phyloP scores from a whole-genome alignment of 2,888 invertebrate species.

The Drosophila nigritarsus region DNA sequence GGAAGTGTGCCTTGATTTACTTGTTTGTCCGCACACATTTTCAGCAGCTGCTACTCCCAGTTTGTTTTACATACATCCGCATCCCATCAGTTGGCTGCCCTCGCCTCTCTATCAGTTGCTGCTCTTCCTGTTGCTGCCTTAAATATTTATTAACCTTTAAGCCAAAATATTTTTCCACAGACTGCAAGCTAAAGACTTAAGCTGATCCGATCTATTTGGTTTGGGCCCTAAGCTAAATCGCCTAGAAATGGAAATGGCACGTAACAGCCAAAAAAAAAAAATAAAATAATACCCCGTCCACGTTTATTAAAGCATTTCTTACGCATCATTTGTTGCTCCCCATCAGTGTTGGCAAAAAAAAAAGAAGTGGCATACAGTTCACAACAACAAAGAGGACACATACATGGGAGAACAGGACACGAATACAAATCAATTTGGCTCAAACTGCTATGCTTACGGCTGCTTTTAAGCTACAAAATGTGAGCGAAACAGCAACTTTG shows the following conservation, averaged over 20 bases:
- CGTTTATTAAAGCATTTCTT: conserved; percentile 76
- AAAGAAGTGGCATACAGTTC: background rate
- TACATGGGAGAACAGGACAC: conserved; percentile 15
- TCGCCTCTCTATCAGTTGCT: background rate
- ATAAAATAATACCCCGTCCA: conserved; percentile 12
- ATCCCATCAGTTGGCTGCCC: conserved; percentile 3
- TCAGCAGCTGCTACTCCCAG: conserved; percentile 19
- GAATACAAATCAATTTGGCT: conserved; percentile 44
- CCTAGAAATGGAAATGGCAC: conserved; percentile 55
- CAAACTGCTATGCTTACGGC: conserved; percentile 3
- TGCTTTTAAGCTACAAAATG: conserved; percentile 49
- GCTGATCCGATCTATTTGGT: conserved; percentile 52
- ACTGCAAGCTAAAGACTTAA: conserved; percentile 62
- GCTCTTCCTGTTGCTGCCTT: conserved; percentile 44
- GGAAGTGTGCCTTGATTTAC: conserved; percentile 79
- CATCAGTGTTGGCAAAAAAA: conserved; percentile 6
- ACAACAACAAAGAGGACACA: conserved; percentile 7
- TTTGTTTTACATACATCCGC: conserved; percentile 6
- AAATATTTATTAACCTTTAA: conserved; percentile 77
- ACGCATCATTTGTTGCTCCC: conserved; percentile 74
- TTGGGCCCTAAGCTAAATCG: conserved; percentile 54
- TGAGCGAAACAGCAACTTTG: conserved; percentile 56
- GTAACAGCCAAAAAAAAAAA: background rate
- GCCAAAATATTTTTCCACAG: conserved; percentile 49
- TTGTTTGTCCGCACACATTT: conserved; percentile 77